phyloP scores from a whole-genome alignment of 2,797 vertebrate genomes.

The Enteromius unitaeniatus region DNA sequence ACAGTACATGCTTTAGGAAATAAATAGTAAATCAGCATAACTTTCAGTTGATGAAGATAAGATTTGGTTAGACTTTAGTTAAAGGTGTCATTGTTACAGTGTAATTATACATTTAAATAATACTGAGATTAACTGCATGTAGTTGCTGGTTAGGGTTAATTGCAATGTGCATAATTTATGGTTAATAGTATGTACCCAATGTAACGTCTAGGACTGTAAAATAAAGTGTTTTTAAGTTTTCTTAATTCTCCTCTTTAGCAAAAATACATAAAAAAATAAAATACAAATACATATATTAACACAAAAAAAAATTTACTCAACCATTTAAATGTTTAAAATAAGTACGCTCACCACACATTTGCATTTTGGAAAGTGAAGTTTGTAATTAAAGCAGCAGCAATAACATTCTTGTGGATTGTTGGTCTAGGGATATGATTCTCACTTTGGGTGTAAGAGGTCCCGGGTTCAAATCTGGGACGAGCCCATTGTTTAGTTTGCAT shows the following conservation, averaged over 20 bases:
- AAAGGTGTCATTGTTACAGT: too few species aligned
- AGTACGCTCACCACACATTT: too few species aligned
- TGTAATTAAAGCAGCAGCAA: too few species aligned
- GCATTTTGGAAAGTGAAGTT: too few species aligned
- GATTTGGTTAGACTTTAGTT: too few species aligned
- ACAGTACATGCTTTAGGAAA: neutral
- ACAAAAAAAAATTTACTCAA: neutral
- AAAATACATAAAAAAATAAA: neutral
- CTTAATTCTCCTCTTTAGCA: neutral
- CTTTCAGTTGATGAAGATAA: too few species aligned
- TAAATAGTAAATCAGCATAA: neutral
- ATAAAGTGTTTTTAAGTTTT: neutral
- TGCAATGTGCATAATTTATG: too few species aligned
- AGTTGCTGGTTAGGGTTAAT: too few species aligned
- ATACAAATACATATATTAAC: neutral
- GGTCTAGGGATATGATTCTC: conserved; percentile 72
- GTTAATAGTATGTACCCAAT: too few species aligned
- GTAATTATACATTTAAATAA: too few species aligned
- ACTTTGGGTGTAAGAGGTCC: conserved; percentile 69
- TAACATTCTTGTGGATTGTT: conserved; percentile 33
- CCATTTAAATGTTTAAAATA: neutral
- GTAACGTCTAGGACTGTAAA: too few species aligned
- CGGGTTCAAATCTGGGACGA: conserved; percentile 71
- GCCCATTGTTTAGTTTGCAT: conserved; percentile 36
- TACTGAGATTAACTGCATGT: too few species aligned